Evolutionary conservation across 2,888 invertebrate species (phyloP).

Genomic region (Julus scandinavius): DNA sequence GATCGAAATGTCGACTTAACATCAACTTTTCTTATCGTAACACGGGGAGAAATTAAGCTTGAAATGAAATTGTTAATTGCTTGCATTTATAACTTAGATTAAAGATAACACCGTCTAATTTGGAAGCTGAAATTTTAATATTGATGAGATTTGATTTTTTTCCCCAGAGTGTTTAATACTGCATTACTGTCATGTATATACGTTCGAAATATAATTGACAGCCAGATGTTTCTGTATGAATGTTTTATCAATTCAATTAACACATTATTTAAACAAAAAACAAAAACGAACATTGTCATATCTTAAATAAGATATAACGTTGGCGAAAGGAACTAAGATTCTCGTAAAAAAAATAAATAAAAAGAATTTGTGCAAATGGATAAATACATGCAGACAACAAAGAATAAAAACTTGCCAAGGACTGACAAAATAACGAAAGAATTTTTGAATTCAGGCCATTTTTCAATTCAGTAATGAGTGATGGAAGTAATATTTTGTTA

Average conservation of each 20-base stretch:
- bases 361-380: no score
- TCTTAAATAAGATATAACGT: no score
- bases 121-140: background rate
- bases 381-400: no score
- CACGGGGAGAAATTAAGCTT: background rate
- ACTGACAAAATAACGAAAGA: background rate
- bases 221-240: no score
- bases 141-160: background rate
- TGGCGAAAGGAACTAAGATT: no score
- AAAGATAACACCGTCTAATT: background rate
- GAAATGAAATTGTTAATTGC: conserved; percentile 24
- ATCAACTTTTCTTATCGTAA: background rate
- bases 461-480: background rate
- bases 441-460: background rate
- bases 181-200: no score
- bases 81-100: background rate
- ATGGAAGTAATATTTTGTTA: background rate
- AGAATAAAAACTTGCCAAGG: background rate
- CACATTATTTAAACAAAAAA: no score
- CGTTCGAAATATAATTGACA: no score
- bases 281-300: no score
- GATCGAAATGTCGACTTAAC: background rate
- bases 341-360: no score
- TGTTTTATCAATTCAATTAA: no score
- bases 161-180: no score